Percentiles rank a stretch among this genome's conserved stretches.
These are phyloP conservation scores for Carduelis carduelis DNA, from an alignment of 2,797 vertebrate species.

Conservation along the genomic window DNA sequence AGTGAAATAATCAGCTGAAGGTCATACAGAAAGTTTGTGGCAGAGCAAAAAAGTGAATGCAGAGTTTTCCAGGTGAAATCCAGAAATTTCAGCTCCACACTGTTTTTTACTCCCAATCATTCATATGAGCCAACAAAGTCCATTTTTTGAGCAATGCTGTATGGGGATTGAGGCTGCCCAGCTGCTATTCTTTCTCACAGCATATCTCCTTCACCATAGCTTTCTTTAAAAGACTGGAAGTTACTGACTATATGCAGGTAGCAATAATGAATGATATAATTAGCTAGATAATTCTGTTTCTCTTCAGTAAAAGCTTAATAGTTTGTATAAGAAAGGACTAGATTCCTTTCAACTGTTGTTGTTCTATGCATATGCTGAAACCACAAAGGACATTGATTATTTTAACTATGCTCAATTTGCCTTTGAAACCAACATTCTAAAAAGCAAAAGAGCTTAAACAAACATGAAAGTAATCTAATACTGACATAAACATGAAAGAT, in stretches of 20 bases:
- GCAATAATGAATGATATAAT: slow-evolving; percentile 50
- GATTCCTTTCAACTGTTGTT: slow-evolving; percentile 9
- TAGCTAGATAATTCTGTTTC: slow-evolving; percentile 33
- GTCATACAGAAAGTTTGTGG: background rate
- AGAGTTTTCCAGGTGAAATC: background rate
- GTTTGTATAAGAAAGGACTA: background rate
- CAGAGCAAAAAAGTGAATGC: background rate
- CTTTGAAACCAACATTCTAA: slow-evolving; percentile 85
- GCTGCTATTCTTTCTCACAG: background rate
- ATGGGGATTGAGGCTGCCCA: background rate
- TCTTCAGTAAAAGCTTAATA: slow-evolving; percentile 2
- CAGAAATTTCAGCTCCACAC: background rate
- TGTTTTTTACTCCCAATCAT: background rate
- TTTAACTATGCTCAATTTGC: slow-evolving; percentile 83
- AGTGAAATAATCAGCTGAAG: background rate
- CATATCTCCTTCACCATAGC: background rate
- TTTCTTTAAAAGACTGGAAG: slow-evolving; percentile 10
- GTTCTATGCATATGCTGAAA: slow-evolving; percentile 72
- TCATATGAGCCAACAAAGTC: background rate
- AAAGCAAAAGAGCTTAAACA: slow-evolving; percentile 84
- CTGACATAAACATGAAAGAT: slow-evolving; percentile 85
- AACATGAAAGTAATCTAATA: slow-evolving; percentile 90
- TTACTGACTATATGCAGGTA: slow-evolving; percentile 18
- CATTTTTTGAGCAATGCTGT: background rate
- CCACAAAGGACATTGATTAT: slow-evolving; percentile 77